Percentiles rank a stretch among this genome's conserved stretches.
These are phyloP conservation scores for Pomacea canaliculata DNA, from an alignment of 2,888 invertebrate species.

Conservation along the genomic window DNA sequence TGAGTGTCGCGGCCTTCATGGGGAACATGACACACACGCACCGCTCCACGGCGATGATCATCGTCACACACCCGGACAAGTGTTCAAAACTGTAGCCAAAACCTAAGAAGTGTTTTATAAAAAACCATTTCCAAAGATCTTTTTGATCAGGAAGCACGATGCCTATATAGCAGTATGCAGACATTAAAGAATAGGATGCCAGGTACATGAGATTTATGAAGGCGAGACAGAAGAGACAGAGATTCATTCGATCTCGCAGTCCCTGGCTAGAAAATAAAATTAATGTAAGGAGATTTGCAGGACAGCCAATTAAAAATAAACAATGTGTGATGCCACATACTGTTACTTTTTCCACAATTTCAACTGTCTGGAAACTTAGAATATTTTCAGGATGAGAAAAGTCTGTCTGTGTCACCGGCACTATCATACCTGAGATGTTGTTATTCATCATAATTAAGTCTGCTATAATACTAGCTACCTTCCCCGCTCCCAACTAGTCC, in stretches of 20 bases:
- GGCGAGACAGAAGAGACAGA: neutral
- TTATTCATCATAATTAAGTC: no score
- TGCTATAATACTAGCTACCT: no score
- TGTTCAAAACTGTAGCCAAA: neutral
- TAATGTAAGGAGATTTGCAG: neutral
- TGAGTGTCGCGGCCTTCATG: neutral
- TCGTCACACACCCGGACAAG: neutral
- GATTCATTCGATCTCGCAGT: neutral
- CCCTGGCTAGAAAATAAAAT: neutral
- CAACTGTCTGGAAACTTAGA: no score
- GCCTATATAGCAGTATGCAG: neutral
- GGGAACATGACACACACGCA: neutral
- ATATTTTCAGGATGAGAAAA: no score
- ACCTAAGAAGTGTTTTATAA: neutral
- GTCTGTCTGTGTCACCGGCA: no score
- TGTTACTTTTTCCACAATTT: no score
- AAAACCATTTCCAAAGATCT: neutral
- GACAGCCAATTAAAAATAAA: no score
- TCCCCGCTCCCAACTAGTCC: no score
- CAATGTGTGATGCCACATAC: no score
- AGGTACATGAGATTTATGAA: neutral
- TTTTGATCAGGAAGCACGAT: constrained; percentile 29
- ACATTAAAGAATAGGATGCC: neutral
- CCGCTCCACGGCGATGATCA: neutral
- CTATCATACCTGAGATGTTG: no score